Evolutionary conservation across 2,888 invertebrate species (phyloP), one percentile per base, ranked within the genome.

Genomic region (Cephus spinipes): DNA sequence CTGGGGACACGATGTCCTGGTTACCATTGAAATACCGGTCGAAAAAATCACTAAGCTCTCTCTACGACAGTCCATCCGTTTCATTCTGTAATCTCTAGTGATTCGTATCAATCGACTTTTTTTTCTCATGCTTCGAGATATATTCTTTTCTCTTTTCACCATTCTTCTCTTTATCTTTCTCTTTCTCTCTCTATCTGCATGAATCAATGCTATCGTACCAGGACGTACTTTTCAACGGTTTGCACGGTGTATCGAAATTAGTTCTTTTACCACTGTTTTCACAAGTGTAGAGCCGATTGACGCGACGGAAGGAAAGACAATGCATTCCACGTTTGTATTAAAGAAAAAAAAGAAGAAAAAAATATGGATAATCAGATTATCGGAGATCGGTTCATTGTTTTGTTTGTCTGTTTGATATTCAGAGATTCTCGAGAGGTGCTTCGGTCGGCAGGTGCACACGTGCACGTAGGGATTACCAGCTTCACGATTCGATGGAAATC

Each of bases 321-420:
- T 80, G 82, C 83, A 83, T 83, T 83, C 83, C 83, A 83, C 79
- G 76, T 31, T 55, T 55, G 55, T 55, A 55, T 55, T 55, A 55
- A 40, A 4, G 23, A 40, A 40, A 36, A 36, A 40, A 23, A 40
- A 40, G 77, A 81, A 23, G 4, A 12, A 12, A 15, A 15, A 40
- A 40, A 74, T 76, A 77, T 68, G 69, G 31, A 78, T 77, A 81
- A 77, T 74, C 73, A 75, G 35, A 74, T 55, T 71, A 73, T 80
- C 69, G 73, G 73, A 73, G 79, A 80, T 81, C 73, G 33, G 77
- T 80, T 81, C 81, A 81, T 55, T 55, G 55, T 55, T 55, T 55
- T 55, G 55, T 55, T 55, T 55, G 55, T 55, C 23, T 55, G 55
- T 55, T 55, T 55, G 23, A 55, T 55, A 55, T 55, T 23, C 55